Conservation (phyloP, 1,140 invertebrate species). For the Drosophila ohnishii region DNA sequence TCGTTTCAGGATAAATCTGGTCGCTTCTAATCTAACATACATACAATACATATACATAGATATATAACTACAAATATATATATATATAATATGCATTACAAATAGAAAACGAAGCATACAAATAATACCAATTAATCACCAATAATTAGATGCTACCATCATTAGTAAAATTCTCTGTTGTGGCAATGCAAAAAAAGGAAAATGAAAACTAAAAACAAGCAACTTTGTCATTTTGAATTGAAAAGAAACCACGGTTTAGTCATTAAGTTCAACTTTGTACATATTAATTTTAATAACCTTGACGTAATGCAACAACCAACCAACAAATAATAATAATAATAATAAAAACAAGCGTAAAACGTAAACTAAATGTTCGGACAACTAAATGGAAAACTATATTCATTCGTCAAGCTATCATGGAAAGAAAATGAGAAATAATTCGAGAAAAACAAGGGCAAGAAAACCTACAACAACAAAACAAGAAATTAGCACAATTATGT, state of each 20-base stretch:
- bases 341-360: conserved; percentile 66
- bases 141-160: conserved; percentile 75
- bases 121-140: conserved; percentile 65
- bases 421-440: conserved; percentile 22
- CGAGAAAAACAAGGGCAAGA: conserved; percentile 12
- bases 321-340: conserved; percentile 51
- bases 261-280: conserved; percentile 68
- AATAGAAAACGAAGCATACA: conserved; percentile 55
- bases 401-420: conserved; percentile 22
- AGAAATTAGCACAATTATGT: conserved; percentile 76
- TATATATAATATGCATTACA: conserved; percentile 55
- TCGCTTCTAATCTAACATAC: conserved; percentile 76
- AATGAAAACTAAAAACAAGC: neutral
- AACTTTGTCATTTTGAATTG: conserved; percentile 32
- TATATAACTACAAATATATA: conserved; percentile 36
- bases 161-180: conserved; percentile 74
- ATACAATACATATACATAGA: conserved; percentile 54
- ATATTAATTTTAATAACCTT: conserved; percentile 75
- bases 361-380: conserved; percentile 61
- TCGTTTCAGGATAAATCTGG: conserved; percentile 74
- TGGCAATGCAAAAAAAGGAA: conserved; percentile 13
- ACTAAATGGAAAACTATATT: conserved; percentile 23
- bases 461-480: conserved; percentile 19
- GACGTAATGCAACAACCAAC: conserved; percentile 63
- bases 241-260: conserved; percentile 55